Conservation (phyloP, 2,888 invertebrate species). For the Metellina segmentata region DNA sequence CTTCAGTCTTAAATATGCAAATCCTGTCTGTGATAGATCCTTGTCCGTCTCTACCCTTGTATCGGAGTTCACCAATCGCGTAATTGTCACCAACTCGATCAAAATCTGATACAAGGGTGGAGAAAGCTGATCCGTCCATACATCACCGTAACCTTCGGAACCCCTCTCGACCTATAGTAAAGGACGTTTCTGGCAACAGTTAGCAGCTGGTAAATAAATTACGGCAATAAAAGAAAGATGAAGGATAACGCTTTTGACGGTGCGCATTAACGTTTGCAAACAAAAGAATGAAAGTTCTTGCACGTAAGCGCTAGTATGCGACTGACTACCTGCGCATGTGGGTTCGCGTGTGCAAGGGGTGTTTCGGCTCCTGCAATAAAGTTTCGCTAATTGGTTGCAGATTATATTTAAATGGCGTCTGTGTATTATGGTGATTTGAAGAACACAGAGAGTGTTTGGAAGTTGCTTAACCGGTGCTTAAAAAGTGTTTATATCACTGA, state of each 20-base stretch:
- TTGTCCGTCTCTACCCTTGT: too few relatives aligned
- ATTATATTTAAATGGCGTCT: background rate
- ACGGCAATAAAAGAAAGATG: background rate
- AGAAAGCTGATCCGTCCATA: background rate
- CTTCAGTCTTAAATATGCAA: too few relatives aligned
- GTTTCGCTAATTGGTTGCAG: background rate
- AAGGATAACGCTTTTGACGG: background rate
- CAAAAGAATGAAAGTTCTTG: slow-evolving; percentile 42
- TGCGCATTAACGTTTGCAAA: slow-evolving; percentile 8
- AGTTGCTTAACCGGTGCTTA: too few relatives aligned
- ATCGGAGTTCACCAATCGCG: background rate
- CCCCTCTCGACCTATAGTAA: slow-evolving; percentile 32
- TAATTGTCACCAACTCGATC: slow-evolving; percentile 17
- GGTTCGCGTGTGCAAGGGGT: background rate
- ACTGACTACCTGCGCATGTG: background rate
- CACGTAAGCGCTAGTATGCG: background rate
- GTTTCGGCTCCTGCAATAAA: background rate
- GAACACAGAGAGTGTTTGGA: background rate
- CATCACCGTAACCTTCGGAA: slow-evolving; percentile 37
- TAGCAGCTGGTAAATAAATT: slow-evolving; percentile 7
- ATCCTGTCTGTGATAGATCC: too few relatives aligned
- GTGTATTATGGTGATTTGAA: background rate
- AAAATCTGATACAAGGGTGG: slow-evolving; percentile 36
- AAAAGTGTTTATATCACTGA: too few relatives aligned
- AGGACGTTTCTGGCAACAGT: slow-evolving; percentile 37